Conservation (phyloP, 2,113 vertebrate species). For the Sus scrofa region T2T-Sscrofa CM000820.6:50114501-50115000, state of each 20-base stretch:
- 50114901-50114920: not conserved
- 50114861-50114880: not conserved
- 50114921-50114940: not conserved
- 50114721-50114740: not conserved
- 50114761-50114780: not conserved
- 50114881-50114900: not conserved
- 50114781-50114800: conserved; percentile 25
- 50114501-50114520: not conserved
- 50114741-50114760: not conserved
- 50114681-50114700: not conserved
- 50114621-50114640: not conserved
- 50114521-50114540: not conserved
- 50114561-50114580: not conserved
- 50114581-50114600: not conserved
- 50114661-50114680: not conserved
- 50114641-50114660: not conserved
- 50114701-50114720: not conserved
- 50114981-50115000: not conserved
- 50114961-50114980: not conserved
- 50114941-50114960: not conserved
- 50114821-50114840: not conserved
- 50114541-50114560: not conserved
- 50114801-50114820: not conserved
- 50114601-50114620: not conserved
- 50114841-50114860: conserved; percentile 6